Evolutionary conservation across 2,113 vertebrate species (phyloP).

Genomic region (Nothoprocta pentlandii): DNA sequence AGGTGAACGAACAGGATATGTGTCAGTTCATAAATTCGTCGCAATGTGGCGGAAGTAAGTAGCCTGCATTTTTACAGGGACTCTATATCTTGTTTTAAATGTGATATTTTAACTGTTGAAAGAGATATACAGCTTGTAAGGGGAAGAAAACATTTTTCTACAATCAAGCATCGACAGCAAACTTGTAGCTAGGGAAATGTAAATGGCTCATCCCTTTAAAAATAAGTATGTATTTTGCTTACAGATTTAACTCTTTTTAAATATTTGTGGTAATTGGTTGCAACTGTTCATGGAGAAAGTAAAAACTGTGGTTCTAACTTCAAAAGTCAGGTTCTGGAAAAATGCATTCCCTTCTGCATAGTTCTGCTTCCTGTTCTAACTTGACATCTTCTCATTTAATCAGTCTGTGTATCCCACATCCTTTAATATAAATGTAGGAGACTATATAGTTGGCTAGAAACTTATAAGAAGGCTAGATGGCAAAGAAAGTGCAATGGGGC

Average conservation of each 20-base stretch:
- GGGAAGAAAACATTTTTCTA: neutral
- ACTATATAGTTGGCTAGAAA: neutral
- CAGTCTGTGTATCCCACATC: neutral
- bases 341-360: neutral
- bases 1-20: conserved; percentile 91
- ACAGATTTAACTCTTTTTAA: neutral
- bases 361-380: neutral
- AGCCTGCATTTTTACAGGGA: neutral
- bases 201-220: neutral
- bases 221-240: neutral
- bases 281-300: neutral
- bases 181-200: neutral
- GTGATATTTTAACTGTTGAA: conserved; percentile 13
- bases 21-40: conserved; percentile 96
- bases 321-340: neutral
- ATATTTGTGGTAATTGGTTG: neutral
- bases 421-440: neutral
- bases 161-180: neutral
- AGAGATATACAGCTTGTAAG: neutral
- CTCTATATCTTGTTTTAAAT: neutral
- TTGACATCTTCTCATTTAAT: neutral
- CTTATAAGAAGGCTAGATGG: neutral
- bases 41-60: conserved; percentile 99
- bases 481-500: too few relatives aligned
- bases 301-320: neutral